Base-by-base conservation (phyloP, 2,113 vertebrate genomes). In the Festucalex cinctus region DNA sequence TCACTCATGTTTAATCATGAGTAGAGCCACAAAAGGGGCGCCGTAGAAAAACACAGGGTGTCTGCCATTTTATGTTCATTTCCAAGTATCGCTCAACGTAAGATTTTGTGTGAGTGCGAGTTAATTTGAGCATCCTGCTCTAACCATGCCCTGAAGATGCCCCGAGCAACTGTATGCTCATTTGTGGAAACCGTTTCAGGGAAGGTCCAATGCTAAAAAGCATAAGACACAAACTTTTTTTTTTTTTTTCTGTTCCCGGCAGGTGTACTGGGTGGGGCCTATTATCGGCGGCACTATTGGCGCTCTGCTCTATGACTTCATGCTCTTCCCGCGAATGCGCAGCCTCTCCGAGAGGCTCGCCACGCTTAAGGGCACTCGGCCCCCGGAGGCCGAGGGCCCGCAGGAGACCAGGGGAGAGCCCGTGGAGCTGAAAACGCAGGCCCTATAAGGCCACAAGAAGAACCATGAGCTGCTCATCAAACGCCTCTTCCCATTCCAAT, bases 191-290 rank as follows among this genome's bases (percentile, higher is more conserved):
- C 9, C 1, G 3, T 24, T 14, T 54, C 48, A 20, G 48, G 6
- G 48, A 49, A 49, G 5, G 20, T 49, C 48, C 22, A 49, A 49
- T 16, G 53, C 53, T 8, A 1, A 19, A 60, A 20, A 60, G 16
- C 57, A 37, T 3, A 17, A 22, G n/a, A n/a, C n/a, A 16, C n/a
- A 14, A 20, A 17, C 6, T 49, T 59, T 2, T 17, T 13, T n/a
- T 24, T 39, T 8, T 32, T 22, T 49, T 49, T 24, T 67, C 62
- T 58, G 51, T 62, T 73, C 36, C 66, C 82, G 53, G 2, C 85
- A 97, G 95, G 95, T 98, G 51, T 98, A 94, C 88, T 97, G 96
- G 95, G 94, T 96, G 44, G 95, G 95, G 46, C 95, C 96, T 7
- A 89, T 97, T 90, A 94, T 96, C 44, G 96, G 95, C 4, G 94